phyloP scores from a whole-genome alignment of 1,140 invertebrate genomes.

The Octopus bimaculoides region DNA sequence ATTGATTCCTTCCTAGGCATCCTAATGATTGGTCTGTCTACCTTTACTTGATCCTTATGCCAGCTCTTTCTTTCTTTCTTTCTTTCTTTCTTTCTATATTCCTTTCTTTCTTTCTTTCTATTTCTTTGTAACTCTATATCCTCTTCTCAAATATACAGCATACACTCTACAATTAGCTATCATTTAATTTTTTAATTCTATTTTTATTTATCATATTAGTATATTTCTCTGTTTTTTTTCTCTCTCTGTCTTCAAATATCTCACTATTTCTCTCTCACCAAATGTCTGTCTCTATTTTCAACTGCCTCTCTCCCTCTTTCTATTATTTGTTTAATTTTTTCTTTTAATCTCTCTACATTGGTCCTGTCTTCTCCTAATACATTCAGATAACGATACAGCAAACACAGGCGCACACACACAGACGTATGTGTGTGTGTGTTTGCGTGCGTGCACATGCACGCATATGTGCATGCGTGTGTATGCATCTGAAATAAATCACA shows the following conservation, averaged over 20 bases:
- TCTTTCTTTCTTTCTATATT: not conserved
- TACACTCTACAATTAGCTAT: not conserved
- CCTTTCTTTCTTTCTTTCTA: not conserved
- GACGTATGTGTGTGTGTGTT: too few relatives aligned
- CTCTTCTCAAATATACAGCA: not conserved
- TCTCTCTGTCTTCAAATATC: not conserved
- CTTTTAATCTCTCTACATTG: not conserved
- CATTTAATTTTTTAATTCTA: not conserved
- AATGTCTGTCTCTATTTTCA: not conserved
- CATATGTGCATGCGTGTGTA: too few relatives aligned
- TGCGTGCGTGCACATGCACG: too few relatives aligned
- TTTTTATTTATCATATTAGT: not conserved
- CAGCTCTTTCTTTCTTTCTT: not conserved
- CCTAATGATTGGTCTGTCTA: too few relatives aligned
- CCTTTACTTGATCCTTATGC: not conserved
- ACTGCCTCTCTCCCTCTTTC: not conserved
- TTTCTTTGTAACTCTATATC: not conserved
- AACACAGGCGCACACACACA: too few relatives aligned
- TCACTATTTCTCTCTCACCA: not conserved
- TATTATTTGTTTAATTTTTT: not conserved
- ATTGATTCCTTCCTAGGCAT: too few relatives aligned
- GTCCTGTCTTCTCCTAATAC: too few relatives aligned
- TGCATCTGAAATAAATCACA: too few relatives aligned
- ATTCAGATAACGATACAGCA: too few relatives aligned
- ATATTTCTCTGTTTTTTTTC: not conserved